Conservation (phyloP, 2,888 invertebrate species). For the Mesoligia furuncula region DNA sequence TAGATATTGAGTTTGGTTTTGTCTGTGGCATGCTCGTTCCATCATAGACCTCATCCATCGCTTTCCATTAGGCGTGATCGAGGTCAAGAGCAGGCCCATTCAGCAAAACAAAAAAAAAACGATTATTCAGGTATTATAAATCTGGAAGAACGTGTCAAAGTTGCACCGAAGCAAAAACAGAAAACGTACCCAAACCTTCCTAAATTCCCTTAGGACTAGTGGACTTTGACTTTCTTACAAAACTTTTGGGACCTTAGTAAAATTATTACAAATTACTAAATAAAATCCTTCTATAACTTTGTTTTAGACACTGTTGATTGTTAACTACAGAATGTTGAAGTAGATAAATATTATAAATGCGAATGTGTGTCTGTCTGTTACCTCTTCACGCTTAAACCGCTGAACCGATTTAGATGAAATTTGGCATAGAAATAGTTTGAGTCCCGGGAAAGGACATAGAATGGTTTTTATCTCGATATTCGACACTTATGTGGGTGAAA, state of each 20-base stretch:
- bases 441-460: no score
- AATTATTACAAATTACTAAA: neutral
- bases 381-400: no score
- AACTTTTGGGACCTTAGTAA: neutral
- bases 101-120: neutral
- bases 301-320: no score
- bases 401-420: no score
- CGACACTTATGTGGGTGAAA: no score
- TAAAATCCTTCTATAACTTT: neutral
- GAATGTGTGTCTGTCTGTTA: no score
- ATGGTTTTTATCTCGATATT: no score
- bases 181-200: neutral
- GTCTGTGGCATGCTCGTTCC: neutral
- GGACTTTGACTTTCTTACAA: neutral
- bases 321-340: neutral
- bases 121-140: neutral
- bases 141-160: neutral
- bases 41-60: neutral
- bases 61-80: neutral
- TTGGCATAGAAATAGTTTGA: no score
- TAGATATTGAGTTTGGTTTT: neutral
- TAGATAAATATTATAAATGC: no score
- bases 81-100: neutral
- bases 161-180: neutral
- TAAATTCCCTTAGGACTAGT: neutral